Evolutionary conservation across 2,113 vertebrate species (phyloP), one percentile per base, ranked within the genome.

Genomic region (Siniperca chuatsi): DNA sequence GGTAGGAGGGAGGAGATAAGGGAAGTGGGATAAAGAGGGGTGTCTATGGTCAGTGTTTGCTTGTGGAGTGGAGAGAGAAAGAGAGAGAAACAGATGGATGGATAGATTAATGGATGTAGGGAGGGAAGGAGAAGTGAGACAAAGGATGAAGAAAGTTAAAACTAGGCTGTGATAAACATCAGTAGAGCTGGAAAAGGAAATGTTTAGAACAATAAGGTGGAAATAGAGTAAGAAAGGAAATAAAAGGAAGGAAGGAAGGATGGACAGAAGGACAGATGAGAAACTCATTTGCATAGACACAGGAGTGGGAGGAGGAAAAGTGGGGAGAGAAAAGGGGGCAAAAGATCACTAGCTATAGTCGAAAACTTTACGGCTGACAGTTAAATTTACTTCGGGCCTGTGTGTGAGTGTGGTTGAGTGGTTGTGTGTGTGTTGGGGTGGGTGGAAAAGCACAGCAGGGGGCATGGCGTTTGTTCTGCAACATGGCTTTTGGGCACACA

Each of bases 341-440:
- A 88, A 86, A 90, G 91, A 90, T 91, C 89, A 83, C 84, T 84
- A 20, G 78, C 86, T 85, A 84, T 91, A 89, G 94, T 91, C 35
- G 48, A 82, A 91, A 94, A 92, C 87, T 94, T 95, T 94, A 94
- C 91, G 92, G 92, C 91, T 95, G 95, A 94, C 94, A 95, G 87
- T 94, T 94, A 92, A 93, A 95, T 94, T 94, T 94, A 87, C 90
- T 87, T 58, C 13, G 79, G 67, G 75, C 54, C 57, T 74, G 62
- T 78, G 90, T 85, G 86, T 74, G 79, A 16, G 88, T 64, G 89
- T 35, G 78, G 65, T 44, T 67, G 84, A 77, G 42, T 71, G 83
- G 75, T 82, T 54, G 85, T 75, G 84, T 86, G 85, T 89, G 89
- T 86, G 87, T 90, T 62, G 76, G 57, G 37, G 74, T 73, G 64